Evolutionary conservation across 2,113 vertebrate genomes (phyloP).

Genomic region (Accipiter cooperii): DNA sequence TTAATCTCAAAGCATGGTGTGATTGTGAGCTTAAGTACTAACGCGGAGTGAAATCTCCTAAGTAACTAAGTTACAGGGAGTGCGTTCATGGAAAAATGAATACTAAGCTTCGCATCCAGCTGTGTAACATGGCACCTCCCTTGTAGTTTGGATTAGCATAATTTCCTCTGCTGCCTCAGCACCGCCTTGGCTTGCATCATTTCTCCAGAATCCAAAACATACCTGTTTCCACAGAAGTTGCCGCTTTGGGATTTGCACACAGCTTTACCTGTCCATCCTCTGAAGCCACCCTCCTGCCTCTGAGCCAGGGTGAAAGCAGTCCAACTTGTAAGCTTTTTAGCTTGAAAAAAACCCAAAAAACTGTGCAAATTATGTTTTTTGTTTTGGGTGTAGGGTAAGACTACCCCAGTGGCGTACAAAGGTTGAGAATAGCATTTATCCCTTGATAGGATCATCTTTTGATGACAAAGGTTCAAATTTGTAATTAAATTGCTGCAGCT

Average conservation of each 20-base stretch:
- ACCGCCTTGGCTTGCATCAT: background rate
- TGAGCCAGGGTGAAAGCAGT: background rate
- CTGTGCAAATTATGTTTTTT: background rate
- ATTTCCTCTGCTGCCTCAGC: background rate
- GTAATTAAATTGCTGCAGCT: background rate
- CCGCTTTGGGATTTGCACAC: background rate
- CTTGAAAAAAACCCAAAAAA: background rate
- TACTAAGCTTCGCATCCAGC: background rate
- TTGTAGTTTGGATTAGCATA: background rate
- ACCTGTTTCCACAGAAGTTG: background rate
- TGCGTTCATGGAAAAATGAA: background rate
- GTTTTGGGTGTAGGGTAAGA: background rate
- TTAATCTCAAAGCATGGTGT: background rate
- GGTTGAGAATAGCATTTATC: background rate
- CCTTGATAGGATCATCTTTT: background rate
- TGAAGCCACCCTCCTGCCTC: background rate
- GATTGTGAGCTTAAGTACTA: background rate
- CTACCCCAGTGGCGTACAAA: background rate
- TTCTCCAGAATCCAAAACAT: background rate
- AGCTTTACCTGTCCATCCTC: background rate
- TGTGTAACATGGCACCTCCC: background rate
- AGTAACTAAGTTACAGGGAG: background rate
- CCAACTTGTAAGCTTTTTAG: background rate
- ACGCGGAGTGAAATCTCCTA: background rate
- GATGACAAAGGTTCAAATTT: background rate